phyloP scores from a whole-genome alignment of 1,140 invertebrate genomes.

The Drosophila melanogaster region DNA sequence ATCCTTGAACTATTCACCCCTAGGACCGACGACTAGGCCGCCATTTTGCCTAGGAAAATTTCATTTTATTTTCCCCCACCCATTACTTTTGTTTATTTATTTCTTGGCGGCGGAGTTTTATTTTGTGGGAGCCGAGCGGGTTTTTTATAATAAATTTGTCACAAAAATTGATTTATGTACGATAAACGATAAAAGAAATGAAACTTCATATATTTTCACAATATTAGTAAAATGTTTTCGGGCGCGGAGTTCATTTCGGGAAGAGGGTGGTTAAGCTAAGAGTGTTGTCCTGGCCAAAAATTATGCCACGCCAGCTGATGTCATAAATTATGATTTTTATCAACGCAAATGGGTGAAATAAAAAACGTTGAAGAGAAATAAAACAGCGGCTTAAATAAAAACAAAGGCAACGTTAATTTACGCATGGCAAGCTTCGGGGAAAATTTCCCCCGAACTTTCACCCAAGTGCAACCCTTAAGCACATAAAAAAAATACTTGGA shows the following conservation, averaged over 20 bases:
- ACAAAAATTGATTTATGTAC: constrained; percentile 84
- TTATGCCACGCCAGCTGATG: constrained; percentile 74
- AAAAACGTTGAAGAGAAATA: constrained; percentile 58
- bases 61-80: constrained; percentile 38
- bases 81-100: constrained; percentile 41
- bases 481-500: constrained; percentile 11
- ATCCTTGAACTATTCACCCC: constrained; percentile 16
- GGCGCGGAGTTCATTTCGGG: background rate
- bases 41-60: constrained; percentile 45
- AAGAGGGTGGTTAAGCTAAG: constrained; percentile 24
- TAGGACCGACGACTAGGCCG: background rate
- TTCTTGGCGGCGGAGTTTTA: constrained; percentile 26
- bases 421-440: constrained; percentile 58
- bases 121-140: constrained; percentile 43
- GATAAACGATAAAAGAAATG: constrained; percentile 81
- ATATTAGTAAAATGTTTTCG: constrained; percentile 53
- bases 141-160: constrained; percentile 84
- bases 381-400: constrained; percentile 56
- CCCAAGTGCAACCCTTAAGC: constrained; percentile 57
- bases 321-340: constrained; percentile 84
- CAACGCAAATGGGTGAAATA: constrained; percentile 80
- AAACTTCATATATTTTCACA: constrained; percentile 63
- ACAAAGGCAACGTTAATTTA: constrained; percentile 70
- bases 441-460: background rate
- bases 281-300: constrained; percentile 48